Evolutionary conservation across 2,113 vertebrate genomes (phyloP).

Genomic region (Riparia riparia): DNA sequence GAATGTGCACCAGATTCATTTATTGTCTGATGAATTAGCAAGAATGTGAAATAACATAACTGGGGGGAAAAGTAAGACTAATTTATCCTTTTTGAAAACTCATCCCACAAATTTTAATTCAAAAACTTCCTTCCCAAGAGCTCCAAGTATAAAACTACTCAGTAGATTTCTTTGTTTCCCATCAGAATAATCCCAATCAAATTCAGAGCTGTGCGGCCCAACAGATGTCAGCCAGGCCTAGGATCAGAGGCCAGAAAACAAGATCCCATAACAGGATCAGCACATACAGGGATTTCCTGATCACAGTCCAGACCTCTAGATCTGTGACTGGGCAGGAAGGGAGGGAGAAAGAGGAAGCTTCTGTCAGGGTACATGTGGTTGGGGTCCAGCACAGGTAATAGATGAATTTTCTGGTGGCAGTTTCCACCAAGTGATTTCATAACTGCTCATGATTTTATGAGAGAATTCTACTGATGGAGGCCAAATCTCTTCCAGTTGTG

Average conservation of each 20-base stretch:
- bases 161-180: background rate
- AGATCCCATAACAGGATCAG: rapidly evolving
- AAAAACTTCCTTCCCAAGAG: background rate
- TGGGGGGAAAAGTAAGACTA: background rate
- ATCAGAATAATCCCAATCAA: background rate
- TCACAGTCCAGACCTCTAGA: background rate
- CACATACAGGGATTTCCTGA: background rate
- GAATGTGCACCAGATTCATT: background rate
- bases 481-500: background rate
- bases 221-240: background rate
- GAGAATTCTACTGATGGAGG: background rate
- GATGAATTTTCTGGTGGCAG: background rate
- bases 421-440: background rate
- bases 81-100: background rate
- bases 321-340: background rate
- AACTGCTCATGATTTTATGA: background rate
- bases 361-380: background rate
- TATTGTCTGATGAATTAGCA: background rate
- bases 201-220: background rate
- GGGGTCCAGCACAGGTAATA: background rate
- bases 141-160: background rate
- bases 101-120: background rate
- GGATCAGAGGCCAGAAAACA: background rate
- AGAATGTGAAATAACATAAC: background rate
- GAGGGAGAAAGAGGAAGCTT: background rate